A percentile compares a stretch with the other conserved stretches of the same genome.
phyloP scores from a whole-genome alignment of 2,113 vertebrate species.

The Saimiri boliviensis region DNA sequence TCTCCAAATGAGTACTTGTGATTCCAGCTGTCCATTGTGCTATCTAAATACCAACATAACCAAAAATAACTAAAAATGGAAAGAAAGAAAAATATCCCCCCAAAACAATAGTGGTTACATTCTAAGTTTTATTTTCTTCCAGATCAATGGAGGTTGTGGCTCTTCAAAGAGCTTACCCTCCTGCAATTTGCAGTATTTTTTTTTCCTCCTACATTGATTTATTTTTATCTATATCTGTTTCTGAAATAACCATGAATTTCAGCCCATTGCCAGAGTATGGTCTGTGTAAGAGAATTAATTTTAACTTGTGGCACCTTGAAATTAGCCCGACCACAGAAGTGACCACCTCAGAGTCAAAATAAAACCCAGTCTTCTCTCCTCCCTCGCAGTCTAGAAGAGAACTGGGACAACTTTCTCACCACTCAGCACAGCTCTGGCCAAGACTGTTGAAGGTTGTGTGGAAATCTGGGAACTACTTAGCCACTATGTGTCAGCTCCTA shows the following conservation, averaged over 20 bases:
- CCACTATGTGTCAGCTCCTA: slow-evolving; percentile 48
- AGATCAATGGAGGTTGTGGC: background rate
- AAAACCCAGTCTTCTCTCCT: background rate
- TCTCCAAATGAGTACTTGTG: slow-evolving; percentile 33
- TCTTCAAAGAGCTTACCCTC: background rate
- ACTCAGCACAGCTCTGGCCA: slow-evolving; percentile 59
- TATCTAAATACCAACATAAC: background rate
- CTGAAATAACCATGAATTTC: slow-evolving; percentile 43
- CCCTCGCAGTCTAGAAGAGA: background rate
- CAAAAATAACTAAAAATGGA: slow-evolving; percentile 46
- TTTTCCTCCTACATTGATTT: background rate
- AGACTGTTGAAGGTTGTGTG: slow-evolving; percentile 11
- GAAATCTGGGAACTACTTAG: slow-evolving; percentile 61
- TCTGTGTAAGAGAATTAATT: slow-evolving; percentile 45
- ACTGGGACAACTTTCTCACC: background rate
- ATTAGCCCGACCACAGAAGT: slow-evolving; percentile 61
- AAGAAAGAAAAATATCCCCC: background rate
- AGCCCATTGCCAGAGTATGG: slow-evolving; percentile 11
- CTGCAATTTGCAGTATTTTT: background rate
- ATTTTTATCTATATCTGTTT: slow-evolving; percentile 29
- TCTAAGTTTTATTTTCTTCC: background rate
- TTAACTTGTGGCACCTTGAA: slow-evolving; percentile 59
- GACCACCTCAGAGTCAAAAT: slow-evolving; percentile 48
- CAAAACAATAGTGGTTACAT: slow-evolving; percentile 14
- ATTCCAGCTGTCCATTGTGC: slow-evolving; percentile 34